These are phyloP conservation scores for Urophycis tenuis DNA, from an alignment of 2,797 vertebrate genomes.

Conservation along the genomic window DNA sequence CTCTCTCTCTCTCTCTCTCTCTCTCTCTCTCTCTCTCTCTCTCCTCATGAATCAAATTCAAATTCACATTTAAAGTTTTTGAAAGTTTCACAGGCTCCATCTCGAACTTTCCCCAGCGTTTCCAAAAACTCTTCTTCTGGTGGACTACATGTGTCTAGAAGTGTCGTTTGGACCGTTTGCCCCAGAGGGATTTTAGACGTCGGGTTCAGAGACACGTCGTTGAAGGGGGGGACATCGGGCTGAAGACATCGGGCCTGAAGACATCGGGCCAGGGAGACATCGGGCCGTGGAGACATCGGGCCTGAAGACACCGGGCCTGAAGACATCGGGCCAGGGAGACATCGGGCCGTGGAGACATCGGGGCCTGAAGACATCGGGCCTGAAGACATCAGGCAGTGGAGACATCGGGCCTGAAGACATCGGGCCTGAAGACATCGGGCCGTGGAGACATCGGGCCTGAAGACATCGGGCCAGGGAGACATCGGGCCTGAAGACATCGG, in stretches of 20 bases:
- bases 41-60: not conserved
- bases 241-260: not conserved
- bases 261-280: no score
- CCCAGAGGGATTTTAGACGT: not conserved
- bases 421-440: no score
- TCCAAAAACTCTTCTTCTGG: not conserved
- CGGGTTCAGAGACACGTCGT: not conserved
- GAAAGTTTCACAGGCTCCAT: not conserved
- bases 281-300: no score
- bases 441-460: no score
- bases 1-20: not conserved
- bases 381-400: no score
- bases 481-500: no score
- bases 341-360: no score
- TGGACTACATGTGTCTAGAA: not conserved
- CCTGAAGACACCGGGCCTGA: no score
- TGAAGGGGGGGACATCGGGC: not conserved
- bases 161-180: not conserved
- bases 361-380: no score
- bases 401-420: no score
- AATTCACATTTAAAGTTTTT: not conserved
- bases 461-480: no score
- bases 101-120: not conserved
- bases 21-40: not conserved
- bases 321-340: no score